Evolutionary conservation across 2,888 invertebrate species (phyloP), one percentile per base, ranked within the genome.

Genomic region (Drosophila longiperda): DNA sequence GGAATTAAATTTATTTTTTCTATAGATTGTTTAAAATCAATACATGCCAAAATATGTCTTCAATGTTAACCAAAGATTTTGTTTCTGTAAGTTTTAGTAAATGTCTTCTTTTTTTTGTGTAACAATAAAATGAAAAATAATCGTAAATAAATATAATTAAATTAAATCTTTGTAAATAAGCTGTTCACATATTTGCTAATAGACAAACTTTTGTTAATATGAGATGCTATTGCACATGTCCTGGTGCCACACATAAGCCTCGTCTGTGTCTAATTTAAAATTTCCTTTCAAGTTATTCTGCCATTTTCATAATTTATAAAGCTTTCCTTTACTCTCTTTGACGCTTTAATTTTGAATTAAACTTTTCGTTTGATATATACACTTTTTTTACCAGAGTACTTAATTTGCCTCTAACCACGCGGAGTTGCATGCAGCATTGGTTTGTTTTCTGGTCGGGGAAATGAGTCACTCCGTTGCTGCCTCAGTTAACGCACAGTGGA

Each of bases 291-390:
- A 66, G 50, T 55, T 53, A 34, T 36, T 61, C 42, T 40, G 49
- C 23, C 52, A 63, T 69, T 68, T 87, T 66, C 74, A 85, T 83
- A 82, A 87, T 80, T 77, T 77, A 85, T 82, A 67, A 67, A 75
- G 78, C 54, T 73, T 67, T 45, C 15, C 33, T 60, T 67, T 50
- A 45, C 53, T 48, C 57, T 55, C 61, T 63, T 55, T 59, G 64
- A 40, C 40, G 64, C 50, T 66, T 64, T 58, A 61, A 74, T 71
- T 78, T 59, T 26, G 9, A 80, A 78, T 70, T 45, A 23, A 15
- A 45, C 38, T 81, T 77, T 60, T 40, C 66, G 52, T 67, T 81
- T 77, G 60, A 79, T 65, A 75, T 59, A 49, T 61, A 48, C 60
- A 74, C 67, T 52, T 74, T 54, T 45, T 55, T 55, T 15, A 38